Evolutionary conservation across 2,797 vertebrate genomes (phyloP), one percentile per base, ranked within the genome.

Genomic region (Scolopax rusticola): DNA sequence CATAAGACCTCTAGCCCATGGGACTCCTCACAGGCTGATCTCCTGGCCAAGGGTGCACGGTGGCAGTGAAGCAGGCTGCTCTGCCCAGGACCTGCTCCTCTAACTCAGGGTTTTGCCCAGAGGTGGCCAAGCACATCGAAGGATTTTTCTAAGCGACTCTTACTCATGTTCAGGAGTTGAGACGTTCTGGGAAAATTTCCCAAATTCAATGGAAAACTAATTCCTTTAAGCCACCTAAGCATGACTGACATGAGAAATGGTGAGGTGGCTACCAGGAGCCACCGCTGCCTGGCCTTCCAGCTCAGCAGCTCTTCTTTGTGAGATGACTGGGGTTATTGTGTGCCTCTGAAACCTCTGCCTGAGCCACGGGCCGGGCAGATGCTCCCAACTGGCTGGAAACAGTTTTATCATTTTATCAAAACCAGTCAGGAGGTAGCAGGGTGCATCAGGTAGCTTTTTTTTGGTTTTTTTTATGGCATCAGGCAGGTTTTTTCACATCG

Each of bases 181-280:
- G 90, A 79, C 43, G 85, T 79, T 86, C 82, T 77, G 74, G 82
- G 89, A 91, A 84, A 16, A 81, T 14, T 69, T 89, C 82, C 82
- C 74, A 78, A 65, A 67, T 84, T 74, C 61, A 84, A 74, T 64
- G 38, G 74, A 84, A 91, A 89, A 74, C 19, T 45, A 65, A 87
- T 89, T 94, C 56, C 82, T 90, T 71, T 51, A 65, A 74, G 74
- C 47, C 60, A 69, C 51, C 74, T 80, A 60, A 89, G 63, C 90
- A 40, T 84, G 82, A 43, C 56, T 87, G 85, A 80, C 57, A 28
- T 78, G 83, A 79, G n/a, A 11, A 89, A 45, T 40, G 33, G 40
- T 30, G 74, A 94, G 48, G 56, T 77, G 65, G 70, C 75, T 82
- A 28, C 95, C 65, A 61, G 79, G 70, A 91, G 53, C 77, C 64